Evolutionary conservation across 2,888 invertebrate species (phyloP).

Genomic region (Chrysolina haemoptera): DNA sequence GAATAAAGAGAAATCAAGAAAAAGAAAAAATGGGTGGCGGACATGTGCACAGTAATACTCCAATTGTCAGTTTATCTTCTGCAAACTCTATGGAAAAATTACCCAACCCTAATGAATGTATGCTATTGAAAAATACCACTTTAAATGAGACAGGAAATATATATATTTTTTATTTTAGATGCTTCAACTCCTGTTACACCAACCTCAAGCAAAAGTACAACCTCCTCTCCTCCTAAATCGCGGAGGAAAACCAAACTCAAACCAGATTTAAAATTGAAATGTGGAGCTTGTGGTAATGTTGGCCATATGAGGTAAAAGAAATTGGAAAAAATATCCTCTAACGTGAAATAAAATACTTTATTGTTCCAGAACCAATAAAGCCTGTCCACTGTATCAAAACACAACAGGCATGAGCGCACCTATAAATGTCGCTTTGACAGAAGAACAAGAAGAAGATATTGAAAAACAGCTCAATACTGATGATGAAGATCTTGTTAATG

Average conservation of each 20-base stretch:
- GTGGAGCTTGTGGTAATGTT: slow-evolving; percentile 96
- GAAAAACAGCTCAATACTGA: slow-evolving; percentile 84
- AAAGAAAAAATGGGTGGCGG: slow-evolving; percentile 75
- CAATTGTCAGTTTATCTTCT: slow-evolving; percentile 32
- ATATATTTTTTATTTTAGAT: slow-evolving; percentile 31
- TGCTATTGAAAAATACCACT: slow-evolving; percentile 2
- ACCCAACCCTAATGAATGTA: slow-evolving; percentile 54
- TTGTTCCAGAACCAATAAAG: slow-evolving; percentile 88
- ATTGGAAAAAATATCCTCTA: background rate
- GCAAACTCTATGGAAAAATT: slow-evolving; percentile 51
- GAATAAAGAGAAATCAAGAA: slow-evolving; percentile 96
- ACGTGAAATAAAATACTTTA: background rate
- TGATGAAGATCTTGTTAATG: slow-evolving; percentile 90
- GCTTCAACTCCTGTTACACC: slow-evolving; percentile 46
- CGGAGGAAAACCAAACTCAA: slow-evolving; percentile 89
- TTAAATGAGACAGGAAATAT: background rate
- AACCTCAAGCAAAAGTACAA: slow-evolving; percentile 65
- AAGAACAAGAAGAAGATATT: slow-evolving; percentile 88
- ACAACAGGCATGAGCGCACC: slow-evolving; percentile 70
- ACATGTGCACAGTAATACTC: slow-evolving; percentile 26
- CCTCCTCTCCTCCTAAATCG: slow-evolving; percentile 74
- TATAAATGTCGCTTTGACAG: slow-evolving; percentile 81
- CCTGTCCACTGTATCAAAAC: slow-evolving; percentile 94
- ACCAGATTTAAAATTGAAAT: slow-evolving; percentile 92
- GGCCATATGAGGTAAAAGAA: slow-evolving; percentile 75